phyloP scores from a whole-genome alignment of 2,113 vertebrate genomes.

The Sakesphorus luctuosus region DNA sequence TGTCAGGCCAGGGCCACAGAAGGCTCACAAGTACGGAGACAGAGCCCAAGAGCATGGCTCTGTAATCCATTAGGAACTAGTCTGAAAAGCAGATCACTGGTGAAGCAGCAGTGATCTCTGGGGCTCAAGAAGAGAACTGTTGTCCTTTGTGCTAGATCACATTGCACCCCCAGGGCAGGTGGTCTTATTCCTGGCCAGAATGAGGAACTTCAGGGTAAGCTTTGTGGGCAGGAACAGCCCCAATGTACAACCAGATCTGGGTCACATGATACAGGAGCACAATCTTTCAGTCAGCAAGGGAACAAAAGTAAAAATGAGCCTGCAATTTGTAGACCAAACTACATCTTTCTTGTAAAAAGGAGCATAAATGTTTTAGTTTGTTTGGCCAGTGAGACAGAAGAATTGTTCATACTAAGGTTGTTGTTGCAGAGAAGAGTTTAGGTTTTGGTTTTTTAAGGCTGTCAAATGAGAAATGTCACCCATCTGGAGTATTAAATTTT shows the following conservation, averaged over 20 bases:
- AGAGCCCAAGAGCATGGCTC: background rate
- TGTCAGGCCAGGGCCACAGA: background rate
- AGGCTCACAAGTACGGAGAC: background rate
- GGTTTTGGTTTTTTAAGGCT: background rate
- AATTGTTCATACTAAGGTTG: background rate
- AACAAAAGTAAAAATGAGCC: background rate
- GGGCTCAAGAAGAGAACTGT: background rate
- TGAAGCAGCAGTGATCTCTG: background rate
- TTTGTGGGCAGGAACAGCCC: background rate
- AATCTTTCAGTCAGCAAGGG: background rate
- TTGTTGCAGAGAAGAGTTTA: background rate
- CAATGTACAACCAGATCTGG: background rate
- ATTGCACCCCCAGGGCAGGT: background rate
- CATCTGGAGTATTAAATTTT: slow-evolving; percentile 5
- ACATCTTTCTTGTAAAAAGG: background rate
- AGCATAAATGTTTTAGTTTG: background rate
- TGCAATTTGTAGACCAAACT: background rate
- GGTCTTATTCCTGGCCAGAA: background rate
- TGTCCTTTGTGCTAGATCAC: background rate
- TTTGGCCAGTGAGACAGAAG: background rate
- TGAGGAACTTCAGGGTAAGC: background rate
- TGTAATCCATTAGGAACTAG: background rate
- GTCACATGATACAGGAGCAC: background rate
- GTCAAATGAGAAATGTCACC: background rate
- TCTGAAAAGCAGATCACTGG: background rate